Conservation (phyloP, 1,140 invertebrate genomes). For the Hirudo medicinalis region DNA sequence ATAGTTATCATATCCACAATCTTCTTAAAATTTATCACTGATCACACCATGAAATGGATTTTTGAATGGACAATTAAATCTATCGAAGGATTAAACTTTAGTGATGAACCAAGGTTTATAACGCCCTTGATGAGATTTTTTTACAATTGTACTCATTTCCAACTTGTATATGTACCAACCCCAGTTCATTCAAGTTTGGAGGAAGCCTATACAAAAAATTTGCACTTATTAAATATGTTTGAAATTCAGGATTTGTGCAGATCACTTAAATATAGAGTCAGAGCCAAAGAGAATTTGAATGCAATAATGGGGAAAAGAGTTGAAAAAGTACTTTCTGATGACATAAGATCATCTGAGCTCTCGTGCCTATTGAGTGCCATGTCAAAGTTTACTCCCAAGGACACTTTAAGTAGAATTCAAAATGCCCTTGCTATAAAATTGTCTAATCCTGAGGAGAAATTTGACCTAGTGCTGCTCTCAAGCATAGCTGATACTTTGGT, state of each 20-base stretch:
- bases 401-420: background rate
- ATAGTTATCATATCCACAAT: too few species aligned
- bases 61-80: too few species aligned
- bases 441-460: background rate
- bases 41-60: too few species aligned
- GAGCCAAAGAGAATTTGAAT: background rate
- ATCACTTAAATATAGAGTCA: background rate
- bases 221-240: background rate
- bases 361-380: background rate
- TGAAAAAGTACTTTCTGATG: background rate
- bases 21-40: too few species aligned
- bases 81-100: too few species aligned
- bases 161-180: background rate
- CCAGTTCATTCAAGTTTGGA: background rate
- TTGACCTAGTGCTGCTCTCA: background rate
- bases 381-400: background rate
- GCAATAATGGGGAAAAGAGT: background rate
- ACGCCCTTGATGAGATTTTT: too few species aligned
- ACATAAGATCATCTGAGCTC: background rate
- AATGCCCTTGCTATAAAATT: background rate
- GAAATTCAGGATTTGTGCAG: background rate
- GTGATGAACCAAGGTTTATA: too few species aligned
- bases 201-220: background rate
- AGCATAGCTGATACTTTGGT: background rate
- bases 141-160: background rate